These are phyloP conservation scores for Amphiura filiformis DNA, from an alignment of 35 echinoderm and acorn worm species.

Conservation along the genomic window DNA sequence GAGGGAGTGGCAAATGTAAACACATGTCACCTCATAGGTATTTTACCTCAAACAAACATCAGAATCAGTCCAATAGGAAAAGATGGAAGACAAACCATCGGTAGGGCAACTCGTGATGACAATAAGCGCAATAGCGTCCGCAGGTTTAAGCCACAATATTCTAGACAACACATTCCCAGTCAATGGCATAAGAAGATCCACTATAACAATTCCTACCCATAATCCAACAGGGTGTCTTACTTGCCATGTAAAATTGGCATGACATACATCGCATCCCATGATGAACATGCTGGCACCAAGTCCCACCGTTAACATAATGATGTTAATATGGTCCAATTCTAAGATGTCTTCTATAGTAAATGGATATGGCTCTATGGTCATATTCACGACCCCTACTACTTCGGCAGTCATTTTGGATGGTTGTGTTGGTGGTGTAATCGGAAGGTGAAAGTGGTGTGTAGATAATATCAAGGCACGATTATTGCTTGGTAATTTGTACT, in stretches of 20 bases:
- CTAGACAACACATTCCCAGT: neutral
- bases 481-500: no score
- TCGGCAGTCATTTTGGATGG: neutral
- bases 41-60: neutral
- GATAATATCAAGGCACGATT: no score
- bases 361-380: neutral
- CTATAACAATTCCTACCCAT: conserved; percentile 8
- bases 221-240: neutral
- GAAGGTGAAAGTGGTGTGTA: no score
- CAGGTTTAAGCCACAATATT: neutral
- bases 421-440: no score
- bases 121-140: neutral
- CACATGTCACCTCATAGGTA: no score
- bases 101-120: neutral
- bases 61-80: neutral
- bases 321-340: neutral
- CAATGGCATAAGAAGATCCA: conserved; percentile 2
- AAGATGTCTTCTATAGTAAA: neutral
- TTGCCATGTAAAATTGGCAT: neutral
- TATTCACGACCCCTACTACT: neutral
- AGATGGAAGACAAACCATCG: neutral
- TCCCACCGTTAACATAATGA: neutral
- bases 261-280: neutral
- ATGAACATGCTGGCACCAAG: neutral
- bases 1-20: no score